Evolutionary conservation across 2,113 vertebrate genomes (phyloP).

Genomic region (Pseudolaguvia tuberculata): DNA sequence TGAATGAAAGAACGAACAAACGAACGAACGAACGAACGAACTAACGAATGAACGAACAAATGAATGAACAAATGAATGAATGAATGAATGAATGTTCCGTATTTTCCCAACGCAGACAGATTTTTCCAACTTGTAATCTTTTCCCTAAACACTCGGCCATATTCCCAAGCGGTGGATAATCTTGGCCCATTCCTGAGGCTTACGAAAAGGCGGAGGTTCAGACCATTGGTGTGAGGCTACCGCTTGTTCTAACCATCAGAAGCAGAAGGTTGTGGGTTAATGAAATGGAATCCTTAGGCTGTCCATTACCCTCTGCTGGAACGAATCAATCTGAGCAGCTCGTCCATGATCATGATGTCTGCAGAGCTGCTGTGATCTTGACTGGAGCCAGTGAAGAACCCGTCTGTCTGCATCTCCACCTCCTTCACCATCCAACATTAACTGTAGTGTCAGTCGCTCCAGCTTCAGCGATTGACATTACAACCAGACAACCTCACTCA

Average conservation of each 20-base stretch:
- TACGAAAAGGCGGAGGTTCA: background rate
- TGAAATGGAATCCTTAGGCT: constrained; percentile 68
- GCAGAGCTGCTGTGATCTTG: constrained; percentile 54
- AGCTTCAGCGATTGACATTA: constrained; percentile 4
- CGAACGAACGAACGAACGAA: no score
- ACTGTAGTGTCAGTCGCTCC: constrained; percentile 6
- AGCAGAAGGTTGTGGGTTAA: constrained; percentile 63
- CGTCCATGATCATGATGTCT: constrained; percentile 68
- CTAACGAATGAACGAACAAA: no score
- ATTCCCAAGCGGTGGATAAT: background rate
- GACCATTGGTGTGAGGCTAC: background rate
- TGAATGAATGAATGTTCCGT: no score
- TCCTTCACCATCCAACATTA: constrained; percentile 39
- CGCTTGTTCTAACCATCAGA: constrained; percentile 50
- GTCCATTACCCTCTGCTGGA: constrained; percentile 67
- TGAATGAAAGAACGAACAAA: no score
- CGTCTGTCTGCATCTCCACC: constrained; percentile 61
- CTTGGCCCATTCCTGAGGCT: background rate
- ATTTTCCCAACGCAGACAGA: no score
- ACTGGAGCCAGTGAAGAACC: constrained; percentile 60
- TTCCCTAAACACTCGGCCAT: background rate
- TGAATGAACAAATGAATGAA: no score
- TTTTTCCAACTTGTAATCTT: background rate
- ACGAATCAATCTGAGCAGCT: constrained; percentile 70
- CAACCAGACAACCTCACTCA: background rate